Base-by-base conservation (phyloP, 2,888 invertebrate genomes). In the Nemotelus pantherinus region DNA sequence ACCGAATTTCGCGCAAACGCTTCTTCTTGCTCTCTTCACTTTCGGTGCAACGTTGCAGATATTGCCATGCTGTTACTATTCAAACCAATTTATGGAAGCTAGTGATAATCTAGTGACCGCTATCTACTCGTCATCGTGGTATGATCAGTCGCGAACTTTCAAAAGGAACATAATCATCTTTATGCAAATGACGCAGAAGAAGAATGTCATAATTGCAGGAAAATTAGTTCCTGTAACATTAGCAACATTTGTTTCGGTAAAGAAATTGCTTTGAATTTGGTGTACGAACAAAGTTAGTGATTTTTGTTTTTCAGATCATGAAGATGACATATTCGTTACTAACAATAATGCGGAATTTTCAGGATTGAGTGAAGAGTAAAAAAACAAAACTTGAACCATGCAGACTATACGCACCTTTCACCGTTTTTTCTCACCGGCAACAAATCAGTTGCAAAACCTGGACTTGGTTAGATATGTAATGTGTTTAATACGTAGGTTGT, bases 181-280 rank as follows among this genome's bases (percentile, higher is more conserved):
- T 50, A 83, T 83, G 83, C 82, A 83, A 74, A 82, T 82, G 70
- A 81, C 83, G 0, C 83, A 83, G 74, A 80, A 80, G 41, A 68
- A 53, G 2, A 81, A 78, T 6, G 77, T 77, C 0, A 79, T 83
- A 10, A 57, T 81, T 77, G 83, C 83, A 3, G 83, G 82, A 1
- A 80, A 80, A 71, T 77, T 83, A 78, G 81, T 81, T n/a, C 82
- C 83, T 2, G 80, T 82, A 0, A 81, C 82, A 7, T 74, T 83
- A 78, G 82, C 82, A 65, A 81, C 83, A 44, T 83, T 82, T 78
- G 9, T 82, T 4, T 76, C 77, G 77, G 83, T 82, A 77, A 80
- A 25, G 25, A 25, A 25, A 25, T n/a, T 9, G 6, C 9, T n/a
- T 58, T 25, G 64, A 25, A 64, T 10, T 6, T 53, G 1, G 25